A percentile compares a stretch with the other conserved stretches of the same genome.
Evolutionary conservation across 1,140 invertebrate species (phyloP).

Genomic region (Drosophila mayri): DNA sequence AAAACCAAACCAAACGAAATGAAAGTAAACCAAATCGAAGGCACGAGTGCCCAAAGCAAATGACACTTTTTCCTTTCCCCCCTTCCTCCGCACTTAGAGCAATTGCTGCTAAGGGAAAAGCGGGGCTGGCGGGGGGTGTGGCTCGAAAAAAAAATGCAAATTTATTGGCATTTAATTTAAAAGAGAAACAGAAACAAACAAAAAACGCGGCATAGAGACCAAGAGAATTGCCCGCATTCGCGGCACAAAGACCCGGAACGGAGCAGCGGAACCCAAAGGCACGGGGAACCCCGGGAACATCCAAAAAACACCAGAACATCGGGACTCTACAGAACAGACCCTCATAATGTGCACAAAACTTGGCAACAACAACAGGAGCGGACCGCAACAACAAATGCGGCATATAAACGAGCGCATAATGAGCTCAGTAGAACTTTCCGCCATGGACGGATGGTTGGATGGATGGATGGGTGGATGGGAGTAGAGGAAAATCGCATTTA

Average conservation of each 20-base stretch:
- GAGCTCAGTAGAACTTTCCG: constrained; percentile 71
- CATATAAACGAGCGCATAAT: constrained; percentile 82
- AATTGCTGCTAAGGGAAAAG: constrained; percentile 24
- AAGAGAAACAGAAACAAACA: constrained; percentile 59
- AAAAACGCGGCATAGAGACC: constrained; percentile 11
- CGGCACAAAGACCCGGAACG: constrained; percentile 54
- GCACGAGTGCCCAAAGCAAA: constrained; percentile 65
- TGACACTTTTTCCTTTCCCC: constrained; percentile 54
- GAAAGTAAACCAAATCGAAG: constrained; percentile 62
- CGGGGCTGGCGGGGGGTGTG: background rate
- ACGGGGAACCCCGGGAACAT: background rate
- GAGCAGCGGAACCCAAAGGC: constrained; percentile 31
- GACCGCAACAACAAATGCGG: constrained; percentile 76
- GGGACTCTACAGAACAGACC: constrained; percentile 26
- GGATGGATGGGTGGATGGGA: constrained; percentile 28
- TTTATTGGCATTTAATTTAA: constrained; percentile 81
- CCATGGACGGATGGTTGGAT: constrained; percentile 36
- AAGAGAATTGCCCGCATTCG: constrained; percentile 59
- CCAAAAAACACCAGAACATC: constrained; percentile 1
- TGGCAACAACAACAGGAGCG: constrained; percentile 43
- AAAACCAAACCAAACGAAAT: constrained; percentile 38
- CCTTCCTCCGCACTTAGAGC: constrained; percentile 39
- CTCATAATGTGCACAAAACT: constrained; percentile 70
- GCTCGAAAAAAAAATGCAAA: constrained; percentile 63
- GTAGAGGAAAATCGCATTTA: constrained; percentile 66